Evolutionary conservation across 1,140 invertebrate genomes (phyloP), one percentile per base, ranked within the genome.

Genomic region (Hypsibius dujardini): DNA sequence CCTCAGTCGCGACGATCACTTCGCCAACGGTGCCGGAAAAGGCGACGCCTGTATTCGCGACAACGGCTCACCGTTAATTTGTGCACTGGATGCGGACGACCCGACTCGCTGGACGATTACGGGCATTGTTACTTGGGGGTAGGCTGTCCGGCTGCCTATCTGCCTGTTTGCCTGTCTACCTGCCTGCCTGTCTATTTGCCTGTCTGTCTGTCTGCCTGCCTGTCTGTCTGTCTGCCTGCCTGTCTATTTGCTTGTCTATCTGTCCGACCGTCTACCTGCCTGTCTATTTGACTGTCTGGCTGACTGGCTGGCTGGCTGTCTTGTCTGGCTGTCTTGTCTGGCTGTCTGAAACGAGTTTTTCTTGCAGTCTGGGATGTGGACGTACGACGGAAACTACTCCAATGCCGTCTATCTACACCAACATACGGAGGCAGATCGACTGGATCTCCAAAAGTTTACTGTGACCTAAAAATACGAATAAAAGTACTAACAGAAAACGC

Each of bases 381-480:
- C 12, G 12, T 7, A 67, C 62, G 42, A 42, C 62, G 62, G 62
- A 42, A 42, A 15, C 42, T 42, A 7, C 42, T 12, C 7, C 12
- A 42, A 12, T 67, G 42, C 62, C 62, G 12, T 67, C 62, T 7
- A 45, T 67, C 12, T 67, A 15, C 62, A 67, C 62, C 12, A 12
- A 67, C 42, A 42, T 67, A 7, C 12, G 42, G 3, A 67, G 45
- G 45, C 62, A 67, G 45, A 45, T 67, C 12, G 12, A 67, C 12
- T 67, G 62, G 62, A 67, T 67, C 7, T 15, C 12, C 7, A 46
- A 14, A 62, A 46, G 67, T 45, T 14, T 46, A 46, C 42, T 73
- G 70, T 74, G 75, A 81, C 92, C 28, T 28, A 28, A 28, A 28
- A 28, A 28, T 28, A 28, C 28, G 28, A 28, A 28, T 28, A 28